These are phyloP conservation scores for Deilephila porcellus DNA, from an alignment of 2,888 invertebrate species.

Conservation along the genomic window DNA sequence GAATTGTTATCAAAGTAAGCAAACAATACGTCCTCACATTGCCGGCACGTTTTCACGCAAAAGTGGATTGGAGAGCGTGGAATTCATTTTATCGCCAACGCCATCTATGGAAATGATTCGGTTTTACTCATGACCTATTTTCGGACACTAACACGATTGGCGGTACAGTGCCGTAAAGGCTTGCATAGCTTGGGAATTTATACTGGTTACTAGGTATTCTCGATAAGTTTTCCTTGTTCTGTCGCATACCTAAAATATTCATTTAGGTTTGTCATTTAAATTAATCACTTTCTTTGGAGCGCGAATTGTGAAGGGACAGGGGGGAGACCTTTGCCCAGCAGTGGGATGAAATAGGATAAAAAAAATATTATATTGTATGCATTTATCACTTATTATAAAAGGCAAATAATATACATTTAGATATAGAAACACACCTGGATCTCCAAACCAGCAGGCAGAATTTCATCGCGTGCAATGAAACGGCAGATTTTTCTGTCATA, in stretches of 20 bases:
- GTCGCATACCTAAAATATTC: background rate
- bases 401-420: too few species aligned
- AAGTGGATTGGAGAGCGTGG: slow-evolving; percentile 8
- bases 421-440: too few species aligned
- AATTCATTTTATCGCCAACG: slow-evolving; percentile 24
- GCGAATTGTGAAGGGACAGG: too few species aligned
- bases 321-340: too few species aligned
- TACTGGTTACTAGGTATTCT: slow-evolving; percentile 1
- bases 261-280: too few species aligned
- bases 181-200: slow-evolving; percentile 22
- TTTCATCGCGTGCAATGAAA: too few species aligned
- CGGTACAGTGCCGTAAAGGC: slow-evolving; percentile 9
- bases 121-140: slow-evolving; percentile 27
- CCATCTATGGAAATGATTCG: slow-evolving; percentile 24
- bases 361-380: background rate
- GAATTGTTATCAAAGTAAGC: slow-evolving; percentile 5
- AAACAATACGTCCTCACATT: slow-evolving; percentile 6
- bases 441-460: too few species aligned
- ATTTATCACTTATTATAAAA: background rate
- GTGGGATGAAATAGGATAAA: too few species aligned
- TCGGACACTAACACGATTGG: slow-evolving; percentile 25
- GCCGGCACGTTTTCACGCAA: slow-evolving; percentile 10
- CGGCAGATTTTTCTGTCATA: too few species aligned
- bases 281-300: background rate
- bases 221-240: background rate